Conservation (phyloP, 1,140 invertebrate genomes). For the Odontomachus brunneus region DNA sequence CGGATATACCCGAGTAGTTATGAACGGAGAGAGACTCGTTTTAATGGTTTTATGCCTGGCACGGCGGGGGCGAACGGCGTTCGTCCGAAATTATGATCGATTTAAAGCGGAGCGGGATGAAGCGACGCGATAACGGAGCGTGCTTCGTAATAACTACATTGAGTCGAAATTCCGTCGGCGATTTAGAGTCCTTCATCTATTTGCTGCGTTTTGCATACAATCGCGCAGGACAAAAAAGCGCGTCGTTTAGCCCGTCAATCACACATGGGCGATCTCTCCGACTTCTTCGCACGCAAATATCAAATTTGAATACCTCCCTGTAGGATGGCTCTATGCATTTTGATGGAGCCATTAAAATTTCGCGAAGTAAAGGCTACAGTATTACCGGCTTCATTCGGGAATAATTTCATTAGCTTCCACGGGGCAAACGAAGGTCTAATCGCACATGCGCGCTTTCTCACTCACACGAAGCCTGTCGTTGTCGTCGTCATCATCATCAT, state of each 20-base stretch:
- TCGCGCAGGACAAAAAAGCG: too few relatives aligned
- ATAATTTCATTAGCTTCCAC: background rate
- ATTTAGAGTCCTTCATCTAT: too few relatives aligned
- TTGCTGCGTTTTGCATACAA: too few relatives aligned
- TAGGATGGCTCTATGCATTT: too few relatives aligned
- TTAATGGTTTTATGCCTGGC: constrained; percentile 16
- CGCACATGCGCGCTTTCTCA: background rate
- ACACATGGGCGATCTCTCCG: too few relatives aligned
- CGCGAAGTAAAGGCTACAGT: background rate
- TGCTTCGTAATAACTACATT: background rate
- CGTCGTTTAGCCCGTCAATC: too few relatives aligned
- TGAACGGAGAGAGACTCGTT: background rate
- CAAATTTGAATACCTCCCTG: too few relatives aligned
- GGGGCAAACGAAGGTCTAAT: background rate
- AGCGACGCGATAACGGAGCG: background rate
- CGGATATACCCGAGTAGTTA: background rate
- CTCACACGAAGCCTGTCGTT: background rate
- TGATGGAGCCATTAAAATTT: background rate
- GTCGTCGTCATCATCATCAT: background rate
- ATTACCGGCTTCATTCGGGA: background rate
- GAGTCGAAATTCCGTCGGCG: background rate
- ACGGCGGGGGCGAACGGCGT: background rate
- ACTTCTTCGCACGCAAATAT: too few relatives aligned
- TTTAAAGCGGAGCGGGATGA: background rate
- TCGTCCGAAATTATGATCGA: constrained; percentile 9